Conservation (phyloP, 92 coral and sea anemone genomes). For the Zoanthus gigantus region DNA sequence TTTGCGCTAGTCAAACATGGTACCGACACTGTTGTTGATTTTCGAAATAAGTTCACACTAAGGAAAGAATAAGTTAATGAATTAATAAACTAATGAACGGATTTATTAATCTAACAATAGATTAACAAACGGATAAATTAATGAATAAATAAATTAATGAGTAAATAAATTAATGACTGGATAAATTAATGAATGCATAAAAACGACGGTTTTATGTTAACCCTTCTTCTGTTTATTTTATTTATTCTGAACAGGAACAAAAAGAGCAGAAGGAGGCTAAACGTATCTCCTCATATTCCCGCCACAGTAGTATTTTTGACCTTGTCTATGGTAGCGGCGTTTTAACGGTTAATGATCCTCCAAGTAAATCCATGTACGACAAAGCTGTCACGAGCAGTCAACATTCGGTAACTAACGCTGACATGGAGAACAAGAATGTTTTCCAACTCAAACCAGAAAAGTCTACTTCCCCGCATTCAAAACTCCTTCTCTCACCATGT, state of each 20-base stretch:
- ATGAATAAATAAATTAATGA: too few species aligned
- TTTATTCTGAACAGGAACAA: slow-evolving; percentile 55
- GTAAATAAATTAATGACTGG: too few species aligned
- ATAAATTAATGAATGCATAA: neutral
- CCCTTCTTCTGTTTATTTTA: too few species aligned
- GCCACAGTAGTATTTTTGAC: slow-evolving; percentile 70
- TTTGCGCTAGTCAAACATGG: too few species aligned
- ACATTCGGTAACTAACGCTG: slow-evolving; percentile 62
- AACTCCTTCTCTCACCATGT: too few species aligned
- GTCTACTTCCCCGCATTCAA: neutral
- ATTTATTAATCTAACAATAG: too few species aligned
- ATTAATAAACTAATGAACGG: too few species aligned
- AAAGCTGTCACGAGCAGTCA: slow-evolving; percentile 59
- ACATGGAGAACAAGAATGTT: slow-evolving; percentile 61
- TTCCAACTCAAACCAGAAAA: slow-evolving; percentile 68
- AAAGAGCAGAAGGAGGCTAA: slow-evolving; percentile 54
- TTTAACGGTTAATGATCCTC: slow-evolving; percentile 50
- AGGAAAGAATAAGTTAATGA: too few species aligned
- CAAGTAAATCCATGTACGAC: slow-evolving; percentile 70
- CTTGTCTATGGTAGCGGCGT: slow-evolving; percentile 76
- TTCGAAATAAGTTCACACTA: too few species aligned
- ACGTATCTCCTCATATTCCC: slow-evolving; percentile 60
- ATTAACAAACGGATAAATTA: too few species aligned
- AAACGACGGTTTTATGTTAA: neutral
- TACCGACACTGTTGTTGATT: too few species aligned